Evolutionary conservation across 2,113 vertebrate species (phyloP).

Genomic region (Coptodon rendalli): DNA sequence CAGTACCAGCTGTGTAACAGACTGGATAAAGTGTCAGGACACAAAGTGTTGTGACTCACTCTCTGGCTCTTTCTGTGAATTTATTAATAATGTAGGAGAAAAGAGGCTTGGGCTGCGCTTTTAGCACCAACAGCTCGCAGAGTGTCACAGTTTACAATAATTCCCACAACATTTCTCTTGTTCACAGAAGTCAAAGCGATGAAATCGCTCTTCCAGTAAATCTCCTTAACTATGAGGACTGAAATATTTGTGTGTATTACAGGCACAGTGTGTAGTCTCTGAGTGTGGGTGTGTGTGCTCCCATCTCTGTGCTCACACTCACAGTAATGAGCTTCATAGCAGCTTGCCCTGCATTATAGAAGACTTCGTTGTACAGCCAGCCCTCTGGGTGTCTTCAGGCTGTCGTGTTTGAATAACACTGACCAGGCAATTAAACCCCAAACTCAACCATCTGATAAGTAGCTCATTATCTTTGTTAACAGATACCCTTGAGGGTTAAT

Average conservation of each 20-base stretch:
- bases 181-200: background rate
- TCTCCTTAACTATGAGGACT: constrained; percentile 24
- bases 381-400: constrained; percentile 44
- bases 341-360: constrained; percentile 51
- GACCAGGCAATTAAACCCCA: constrained; percentile 50
- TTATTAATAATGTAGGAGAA: constrained; percentile 42
- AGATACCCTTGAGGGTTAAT: background rate
- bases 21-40: background rate
- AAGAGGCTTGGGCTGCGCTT: background rate
- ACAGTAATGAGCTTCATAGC: constrained; percentile 49
- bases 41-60: background rate
- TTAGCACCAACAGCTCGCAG: background rate
- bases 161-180: background rate
- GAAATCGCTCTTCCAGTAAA: constrained; percentile 40
- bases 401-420: constrained; percentile 53
- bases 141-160: constrained; percentile 26
- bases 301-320: constrained; percentile 11
- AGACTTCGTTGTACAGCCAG: constrained; percentile 20
- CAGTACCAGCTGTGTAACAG: constrained; percentile 17
- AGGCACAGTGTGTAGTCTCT: background rate
- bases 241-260: constrained; percentile 7
- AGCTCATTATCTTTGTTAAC: constrained; percentile 54
- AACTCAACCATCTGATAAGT: constrained; percentile 48
- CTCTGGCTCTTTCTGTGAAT: background rate
- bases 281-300: background rate